phyloP scores from a whole-genome alignment of 2,888 invertebrate species.

The Drosophila siamana region DNA sequence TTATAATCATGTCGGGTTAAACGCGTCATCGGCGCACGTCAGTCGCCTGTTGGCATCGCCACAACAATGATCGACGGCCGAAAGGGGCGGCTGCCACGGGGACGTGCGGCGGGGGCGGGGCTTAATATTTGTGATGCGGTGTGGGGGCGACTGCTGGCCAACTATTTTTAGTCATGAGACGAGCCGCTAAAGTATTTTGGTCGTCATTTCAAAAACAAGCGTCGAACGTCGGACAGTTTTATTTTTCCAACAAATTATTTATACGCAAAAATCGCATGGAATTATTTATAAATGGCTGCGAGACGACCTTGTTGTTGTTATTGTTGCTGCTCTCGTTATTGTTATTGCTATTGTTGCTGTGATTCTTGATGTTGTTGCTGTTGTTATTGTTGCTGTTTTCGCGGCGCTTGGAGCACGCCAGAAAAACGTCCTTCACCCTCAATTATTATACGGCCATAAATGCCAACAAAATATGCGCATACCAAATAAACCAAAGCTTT shows the following conservation, averaged over 20 bases:
- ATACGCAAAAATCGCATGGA: constrained; percentile 70
- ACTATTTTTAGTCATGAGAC: constrained; percentile 77
- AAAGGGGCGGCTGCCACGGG: not conserved
- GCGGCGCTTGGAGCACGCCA: constrained; percentile 69
- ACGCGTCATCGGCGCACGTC: constrained; percentile 78
- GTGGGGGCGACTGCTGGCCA: constrained; percentile 42
- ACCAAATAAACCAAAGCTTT: constrained; percentile 46
- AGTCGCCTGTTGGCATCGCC: constrained; percentile 44
- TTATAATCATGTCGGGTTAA: constrained; percentile 57
- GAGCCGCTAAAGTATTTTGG: constrained; percentile 75
- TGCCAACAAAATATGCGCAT: constrained; percentile 61
- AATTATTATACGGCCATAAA: constrained; percentile 61
- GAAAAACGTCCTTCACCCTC: constrained; percentile 76
- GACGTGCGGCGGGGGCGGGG: not conserved
- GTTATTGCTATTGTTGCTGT: constrained; percentile 16
- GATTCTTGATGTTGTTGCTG: constrained; percentile 26
- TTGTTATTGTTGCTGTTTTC: constrained; percentile 34
- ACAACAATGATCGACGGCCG: not conserved
- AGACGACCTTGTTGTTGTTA: constrained; percentile 73
- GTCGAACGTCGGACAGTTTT: constrained; percentile 53
- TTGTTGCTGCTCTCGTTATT: constrained; percentile 20
- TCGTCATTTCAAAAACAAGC: constrained; percentile 64
- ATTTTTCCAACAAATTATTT: constrained; percentile 75
- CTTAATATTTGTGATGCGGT: constrained; percentile 2
- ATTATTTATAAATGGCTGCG: constrained; percentile 73